These are phyloP conservation scores for Oikopleura albicans DNA, from an alignment of 23 tunicate species.

Conservation along the genomic window DNA sequence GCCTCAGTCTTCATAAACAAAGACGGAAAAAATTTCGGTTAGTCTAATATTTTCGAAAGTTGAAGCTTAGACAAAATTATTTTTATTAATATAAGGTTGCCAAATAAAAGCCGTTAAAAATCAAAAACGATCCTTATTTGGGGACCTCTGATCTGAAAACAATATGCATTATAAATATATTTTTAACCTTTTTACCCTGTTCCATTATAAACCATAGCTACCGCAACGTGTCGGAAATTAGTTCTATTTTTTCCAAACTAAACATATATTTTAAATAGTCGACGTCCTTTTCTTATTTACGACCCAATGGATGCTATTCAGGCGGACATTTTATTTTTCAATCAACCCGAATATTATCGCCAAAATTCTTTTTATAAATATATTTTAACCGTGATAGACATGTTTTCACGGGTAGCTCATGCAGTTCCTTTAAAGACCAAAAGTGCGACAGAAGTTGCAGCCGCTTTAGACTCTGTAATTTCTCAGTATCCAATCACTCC, in stretches of 20 bases:
- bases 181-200: no score
- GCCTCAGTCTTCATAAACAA: not conserved
- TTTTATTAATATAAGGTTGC: no score
- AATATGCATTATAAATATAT: no score
- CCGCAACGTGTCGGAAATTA: no score
- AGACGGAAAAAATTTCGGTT: not conserved
- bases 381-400: not conserved
- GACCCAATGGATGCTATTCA: not conserved
- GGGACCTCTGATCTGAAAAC: no score
- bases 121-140: no score
- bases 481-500: not conserved
- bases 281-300: not conserved
- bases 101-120: no score
- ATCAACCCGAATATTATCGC: not conserved
- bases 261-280: no score
- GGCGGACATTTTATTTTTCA: not conserved
- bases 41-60: no score
- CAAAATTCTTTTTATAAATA: not conserved
- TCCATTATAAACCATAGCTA: no score
- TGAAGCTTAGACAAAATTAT: no score
- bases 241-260: no score
- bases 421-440: not conserved
- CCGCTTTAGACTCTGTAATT: not conserved
- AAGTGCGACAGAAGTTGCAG: not conserved
- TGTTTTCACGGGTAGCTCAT: not conserved